phyloP scores from a whole-genome alignment of 2,888 invertebrate genomes.

The Meganola albula region DNA sequence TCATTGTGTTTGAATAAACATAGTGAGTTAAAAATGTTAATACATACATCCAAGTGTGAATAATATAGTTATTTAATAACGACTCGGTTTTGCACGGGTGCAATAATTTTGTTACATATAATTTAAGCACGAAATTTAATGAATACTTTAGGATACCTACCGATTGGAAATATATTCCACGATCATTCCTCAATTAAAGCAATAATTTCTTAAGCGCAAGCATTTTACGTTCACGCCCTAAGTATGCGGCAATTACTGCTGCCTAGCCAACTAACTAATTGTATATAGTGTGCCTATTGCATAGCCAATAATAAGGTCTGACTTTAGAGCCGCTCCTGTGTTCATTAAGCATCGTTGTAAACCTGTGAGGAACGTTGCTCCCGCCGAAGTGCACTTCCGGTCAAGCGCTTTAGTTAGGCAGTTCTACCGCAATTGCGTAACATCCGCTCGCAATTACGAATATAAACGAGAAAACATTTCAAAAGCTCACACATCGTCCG shows the following conservation, averaged over 20 bases:
- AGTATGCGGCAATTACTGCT: conserved; percentile 30
- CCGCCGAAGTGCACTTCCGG: conserved; percentile 50
- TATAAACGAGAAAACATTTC: conserved; percentile 37
- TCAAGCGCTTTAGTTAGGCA: conserved; percentile 48
- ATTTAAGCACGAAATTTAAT: too few relatives aligned
- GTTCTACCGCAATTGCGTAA: conserved; percentile 52
- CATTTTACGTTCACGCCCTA: conserved; percentile 28
- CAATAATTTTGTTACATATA: too few relatives aligned
- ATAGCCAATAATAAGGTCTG: conserved; percentile 34
- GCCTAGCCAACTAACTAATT: conserved; percentile 31
- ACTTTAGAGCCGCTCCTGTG: conserved; percentile 34
- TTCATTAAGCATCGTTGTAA: conserved; percentile 46
- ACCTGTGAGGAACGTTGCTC: conserved; percentile 29
- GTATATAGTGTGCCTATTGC: conserved; percentile 37
- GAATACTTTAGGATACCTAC: too few relatives aligned
- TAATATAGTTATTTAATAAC: too few relatives aligned
- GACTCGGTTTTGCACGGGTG: too few relatives aligned
- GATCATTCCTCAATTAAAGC: conserved; percentile 18
- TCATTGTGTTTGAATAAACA: too few relatives aligned
- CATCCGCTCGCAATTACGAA: conserved; percentile 54
- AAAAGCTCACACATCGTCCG: conserved; percentile 8
- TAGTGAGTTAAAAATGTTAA: too few relatives aligned
- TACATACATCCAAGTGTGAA: too few relatives aligned
- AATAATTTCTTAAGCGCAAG: conserved; percentile 18
- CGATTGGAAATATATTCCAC: conserved; percentile 21